phyloP scores from a whole-genome alignment of 2,113 vertebrate genomes.

The Salvator merianae region DNA sequence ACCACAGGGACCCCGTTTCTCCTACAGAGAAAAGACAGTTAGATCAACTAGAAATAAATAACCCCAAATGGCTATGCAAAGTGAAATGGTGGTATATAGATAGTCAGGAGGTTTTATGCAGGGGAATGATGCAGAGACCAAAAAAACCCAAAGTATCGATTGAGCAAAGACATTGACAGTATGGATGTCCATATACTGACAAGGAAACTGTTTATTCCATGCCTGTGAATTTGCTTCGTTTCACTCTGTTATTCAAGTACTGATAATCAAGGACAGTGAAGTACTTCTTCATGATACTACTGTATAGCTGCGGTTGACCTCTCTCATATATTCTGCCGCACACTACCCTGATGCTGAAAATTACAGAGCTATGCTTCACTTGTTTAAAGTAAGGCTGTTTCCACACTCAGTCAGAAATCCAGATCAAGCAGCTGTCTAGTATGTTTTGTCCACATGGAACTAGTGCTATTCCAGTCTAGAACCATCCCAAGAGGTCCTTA shows the following conservation, averaged over 20 bases:
- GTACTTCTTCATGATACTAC: neutral
- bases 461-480: no score
- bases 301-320: neutral
- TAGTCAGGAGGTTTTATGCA: no score
- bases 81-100: neutral
- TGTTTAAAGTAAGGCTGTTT: neutral
- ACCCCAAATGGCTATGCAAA: neutral
- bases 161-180: neutral
- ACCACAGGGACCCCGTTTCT: no score
- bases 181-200: no score
- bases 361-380: neutral
- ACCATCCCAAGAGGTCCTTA: no score
- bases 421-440: no score
- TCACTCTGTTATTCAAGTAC: neutral
- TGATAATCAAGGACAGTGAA: conserved; percentile 1
- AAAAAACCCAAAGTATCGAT: neutral
- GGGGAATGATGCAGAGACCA: neutral
- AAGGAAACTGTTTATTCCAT: neutral
- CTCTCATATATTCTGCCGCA: neutral
- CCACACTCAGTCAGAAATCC: no score
- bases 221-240: neutral
- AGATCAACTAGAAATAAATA: neutral
- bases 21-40: neutral
- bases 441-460: no score
- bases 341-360: neutral